phyloP scores from a whole-genome alignment of 2,113 vertebrate genomes.

The Microcebus tavaratra region DNA sequence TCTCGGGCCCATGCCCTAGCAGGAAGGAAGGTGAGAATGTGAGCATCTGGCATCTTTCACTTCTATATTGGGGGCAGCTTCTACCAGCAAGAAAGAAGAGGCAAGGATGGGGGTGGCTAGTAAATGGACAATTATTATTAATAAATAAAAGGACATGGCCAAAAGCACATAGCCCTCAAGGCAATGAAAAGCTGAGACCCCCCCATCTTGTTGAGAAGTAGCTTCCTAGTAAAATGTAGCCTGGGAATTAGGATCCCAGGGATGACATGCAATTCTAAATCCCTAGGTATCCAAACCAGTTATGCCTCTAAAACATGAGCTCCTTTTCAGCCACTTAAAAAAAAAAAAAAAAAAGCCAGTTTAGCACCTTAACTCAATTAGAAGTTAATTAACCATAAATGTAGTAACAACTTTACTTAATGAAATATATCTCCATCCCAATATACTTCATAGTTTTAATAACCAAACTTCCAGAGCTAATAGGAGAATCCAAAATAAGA shows the following conservation, averaged over 20 bases:
- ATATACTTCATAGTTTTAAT: not conserved
- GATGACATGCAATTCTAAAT: not conserved
- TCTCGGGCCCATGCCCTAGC: not conserved
- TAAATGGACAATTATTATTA: not conserved
- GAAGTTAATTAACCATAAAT: constrained; percentile 32
- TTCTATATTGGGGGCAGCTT: not conserved
- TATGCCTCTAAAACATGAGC: not conserved
- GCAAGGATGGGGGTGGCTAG: not conserved
- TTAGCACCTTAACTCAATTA: not conserved
- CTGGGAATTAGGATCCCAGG: not conserved
- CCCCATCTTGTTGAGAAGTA: not conserved
- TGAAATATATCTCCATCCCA: not conserved
- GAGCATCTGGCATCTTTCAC: not conserved
- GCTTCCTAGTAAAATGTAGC: not conserved
- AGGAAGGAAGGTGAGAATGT: not conserved
- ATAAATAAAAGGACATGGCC: not conserved
- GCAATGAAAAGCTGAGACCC: not conserved
- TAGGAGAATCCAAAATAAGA: not conserved
- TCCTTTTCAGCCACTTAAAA: not conserved
- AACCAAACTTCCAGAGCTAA: not conserved
- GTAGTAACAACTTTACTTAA: not conserved
- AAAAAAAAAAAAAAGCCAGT: not conserved
- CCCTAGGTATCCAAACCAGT: not conserved
- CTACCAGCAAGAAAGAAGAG: not conserved
- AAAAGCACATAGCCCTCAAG: not conserved